A percentile compares a stretch with the other conserved stretches of the same genome.
phyloP scores from a whole-genome alignment of 1,140 invertebrate species.

The Trichoplusia ni region DNA sequence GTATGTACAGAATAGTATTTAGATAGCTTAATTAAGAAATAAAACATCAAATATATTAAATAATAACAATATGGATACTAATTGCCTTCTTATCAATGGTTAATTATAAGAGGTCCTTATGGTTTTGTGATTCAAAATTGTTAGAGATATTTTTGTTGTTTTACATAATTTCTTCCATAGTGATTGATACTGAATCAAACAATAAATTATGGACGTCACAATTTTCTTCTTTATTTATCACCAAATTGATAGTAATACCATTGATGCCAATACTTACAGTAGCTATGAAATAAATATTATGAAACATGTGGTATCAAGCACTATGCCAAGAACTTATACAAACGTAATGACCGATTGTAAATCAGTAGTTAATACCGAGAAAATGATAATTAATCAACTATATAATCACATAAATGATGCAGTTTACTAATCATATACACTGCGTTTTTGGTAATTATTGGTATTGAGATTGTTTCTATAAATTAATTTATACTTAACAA shows the following conservation, averaged over 20 bases:
- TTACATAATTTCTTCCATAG: slow-evolving; percentile 50
- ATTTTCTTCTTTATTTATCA: slow-evolving; percentile 1
- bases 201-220: slow-evolving; percentile 32
- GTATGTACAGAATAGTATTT: slow-evolving; percentile 79
- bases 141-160: slow-evolving; percentile 42
- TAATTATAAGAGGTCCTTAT: slow-evolving; percentile 82
- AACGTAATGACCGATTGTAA: slow-evolving; percentile 46
- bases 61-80: slow-evolving; percentile 82
- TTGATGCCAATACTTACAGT: no score
- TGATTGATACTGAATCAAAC: slow-evolving; percentile 44
- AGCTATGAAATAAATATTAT: slow-evolving; percentile 32
- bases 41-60: slow-evolving; percentile 83
- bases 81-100: slow-evolving; percentile 82
- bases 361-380: slow-evolving; percentile 40
- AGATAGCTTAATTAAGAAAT: slow-evolving; percentile 80
- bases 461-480: slow-evolving; percentile 81
- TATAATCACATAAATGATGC: slow-evolving; percentile 71
- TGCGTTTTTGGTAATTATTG: slow-evolving; percentile 82
- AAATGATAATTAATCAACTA: slow-evolving; percentile 58
- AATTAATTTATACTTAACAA: slow-evolving; percentile 82
- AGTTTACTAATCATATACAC: slow-evolving; percentile 74
- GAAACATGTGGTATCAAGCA: slow-evolving; percentile 51
- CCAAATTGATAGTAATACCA: slow-evolving; percentile 9
- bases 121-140: slow-evolving; percentile 78
- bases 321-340: slow-evolving; percentile 54